Evolutionary conservation across 2,888 invertebrate genomes (phyloP).

Genomic region (Drosophila stalkeri): DNA sequence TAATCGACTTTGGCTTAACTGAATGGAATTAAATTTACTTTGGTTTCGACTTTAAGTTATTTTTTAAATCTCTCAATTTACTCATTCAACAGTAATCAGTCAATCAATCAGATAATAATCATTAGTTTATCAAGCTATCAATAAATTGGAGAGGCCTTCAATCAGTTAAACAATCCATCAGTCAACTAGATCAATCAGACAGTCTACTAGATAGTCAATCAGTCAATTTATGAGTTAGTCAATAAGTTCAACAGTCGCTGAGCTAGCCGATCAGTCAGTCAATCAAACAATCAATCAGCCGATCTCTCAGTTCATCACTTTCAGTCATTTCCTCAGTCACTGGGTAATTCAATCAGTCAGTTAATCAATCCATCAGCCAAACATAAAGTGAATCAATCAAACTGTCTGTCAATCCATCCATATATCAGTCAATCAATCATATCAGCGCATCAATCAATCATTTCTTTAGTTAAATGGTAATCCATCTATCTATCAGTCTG

Average conservation of each 20-base stretch:
- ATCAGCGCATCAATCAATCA: neutral
- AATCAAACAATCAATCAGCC: neutral
- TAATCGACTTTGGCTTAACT: constrained; percentile 25
- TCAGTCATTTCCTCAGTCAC: too few relatives aligned
- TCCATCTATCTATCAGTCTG: neutral
- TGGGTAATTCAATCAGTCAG: too few relatives aligned
- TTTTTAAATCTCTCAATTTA: neutral
- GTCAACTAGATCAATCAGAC: neutral
- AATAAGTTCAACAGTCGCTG: too few relatives aligned
- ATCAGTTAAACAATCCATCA: neutral
- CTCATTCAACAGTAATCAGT: neutral
- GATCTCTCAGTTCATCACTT: too few relatives aligned
- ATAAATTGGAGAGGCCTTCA: too few relatives aligned
- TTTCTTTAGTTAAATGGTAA: neutral
- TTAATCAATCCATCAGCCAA: neutral
- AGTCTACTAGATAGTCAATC: too few relatives aligned
- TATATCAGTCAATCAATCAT: too few relatives aligned
- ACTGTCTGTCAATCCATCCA: neutral
- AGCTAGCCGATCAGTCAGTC: neutral
- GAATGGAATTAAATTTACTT: neutral
- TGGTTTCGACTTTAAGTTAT: neutral
- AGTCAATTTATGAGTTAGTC: too few relatives aligned
- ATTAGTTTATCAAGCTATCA: neutral
- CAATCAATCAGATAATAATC: neutral
- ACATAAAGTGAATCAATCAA: neutral